Conservation (phyloP, 1,140 invertebrate species). For the Pseudomyrmex pallidus region DNA sequence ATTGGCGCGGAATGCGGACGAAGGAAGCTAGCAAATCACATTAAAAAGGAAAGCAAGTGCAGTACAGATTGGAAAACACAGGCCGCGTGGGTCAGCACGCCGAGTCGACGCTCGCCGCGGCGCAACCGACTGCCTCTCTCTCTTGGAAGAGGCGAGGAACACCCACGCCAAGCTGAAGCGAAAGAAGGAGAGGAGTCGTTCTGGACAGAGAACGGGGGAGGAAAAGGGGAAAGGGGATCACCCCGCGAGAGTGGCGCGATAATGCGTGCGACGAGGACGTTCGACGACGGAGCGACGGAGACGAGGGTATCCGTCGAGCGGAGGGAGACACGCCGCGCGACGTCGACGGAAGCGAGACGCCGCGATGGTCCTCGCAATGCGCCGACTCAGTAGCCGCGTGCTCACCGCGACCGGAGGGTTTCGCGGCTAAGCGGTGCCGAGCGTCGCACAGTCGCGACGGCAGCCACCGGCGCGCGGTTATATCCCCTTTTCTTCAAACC, state of each 20-base stretch:
- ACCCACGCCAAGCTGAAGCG: conserved; percentile 54
- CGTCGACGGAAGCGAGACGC: conserved; percentile 43
- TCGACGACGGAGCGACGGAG: conserved; percentile 27
- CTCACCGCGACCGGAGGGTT: conserved; percentile 81
- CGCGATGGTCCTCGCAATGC: conserved; percentile 73
- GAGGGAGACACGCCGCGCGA: conserved; percentile 46
- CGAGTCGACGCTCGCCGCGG: conserved; percentile 11
- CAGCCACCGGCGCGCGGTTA: conserved; percentile 84
- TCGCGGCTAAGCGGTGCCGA: conserved; percentile 79
- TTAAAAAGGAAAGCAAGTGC: conserved; percentile 6
- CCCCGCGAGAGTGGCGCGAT: conserved; percentile 40
- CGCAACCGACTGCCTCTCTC: conserved; percentile 53
- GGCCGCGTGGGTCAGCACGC: conserved; percentile 50
- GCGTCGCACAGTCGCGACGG: conserved; percentile 85
- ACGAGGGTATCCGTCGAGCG: conserved; percentile 26
- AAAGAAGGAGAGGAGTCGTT: conserved; percentile 50
- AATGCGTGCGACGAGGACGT: conserved; percentile 42
- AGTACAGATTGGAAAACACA: conserved; percentile 54
- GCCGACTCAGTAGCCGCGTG: conserved; percentile 85
- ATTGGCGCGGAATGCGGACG: no score
- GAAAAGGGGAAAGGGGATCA: neutral
- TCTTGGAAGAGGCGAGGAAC: conserved; percentile 44
- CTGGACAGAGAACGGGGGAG: conserved; percentile 10
- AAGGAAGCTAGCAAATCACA: neutral
- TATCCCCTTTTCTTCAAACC: conserved; percentile 77